Evolutionary conservation across 2,888 invertebrate species (phyloP).

Genomic region (Galerucella nymphaeae): DNA sequence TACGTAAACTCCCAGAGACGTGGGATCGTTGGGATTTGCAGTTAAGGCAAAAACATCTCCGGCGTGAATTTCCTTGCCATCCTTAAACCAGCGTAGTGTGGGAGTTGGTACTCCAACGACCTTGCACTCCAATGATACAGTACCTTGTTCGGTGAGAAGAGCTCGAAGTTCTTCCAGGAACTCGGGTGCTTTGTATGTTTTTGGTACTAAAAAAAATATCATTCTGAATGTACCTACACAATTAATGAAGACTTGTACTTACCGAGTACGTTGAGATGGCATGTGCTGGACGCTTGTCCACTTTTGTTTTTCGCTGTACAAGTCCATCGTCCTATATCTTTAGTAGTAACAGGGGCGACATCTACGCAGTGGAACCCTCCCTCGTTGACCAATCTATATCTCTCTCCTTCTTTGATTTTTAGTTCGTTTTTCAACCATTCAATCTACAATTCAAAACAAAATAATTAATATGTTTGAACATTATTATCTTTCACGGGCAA

Average conservation of each 20-base stretch:
- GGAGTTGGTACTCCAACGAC: constrained; percentile 91
- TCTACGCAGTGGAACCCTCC: constrained; percentile 90
- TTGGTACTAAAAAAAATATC: constrained; percentile 73
- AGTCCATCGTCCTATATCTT: constrained; percentile 88
- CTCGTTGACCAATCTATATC: constrained; percentile 82
- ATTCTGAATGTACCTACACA: not conserved
- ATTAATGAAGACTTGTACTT: constrained; percentile 35
- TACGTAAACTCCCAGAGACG: constrained; percentile 87
- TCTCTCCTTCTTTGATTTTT: constrained; percentile 78
- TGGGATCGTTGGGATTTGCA: constrained; percentile 85
- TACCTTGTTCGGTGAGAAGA: constrained; percentile 86
- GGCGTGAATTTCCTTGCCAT: constrained; percentile 87
- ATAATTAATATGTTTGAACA: too few species aligned
- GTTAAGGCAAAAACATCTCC: constrained; percentile 90
- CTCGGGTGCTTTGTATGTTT: constrained; percentile 88
- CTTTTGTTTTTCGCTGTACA: constrained; percentile 82
- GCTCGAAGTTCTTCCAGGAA: constrained; percentile 88
- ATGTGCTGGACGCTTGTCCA: constrained; percentile 81
- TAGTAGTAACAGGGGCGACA: constrained; percentile 82
- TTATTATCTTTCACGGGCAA: too few species aligned
- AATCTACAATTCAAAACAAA: constrained; percentile 69
- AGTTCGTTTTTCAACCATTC: constrained; percentile 90
- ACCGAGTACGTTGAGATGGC: constrained; percentile 83
- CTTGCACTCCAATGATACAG: constrained; percentile 91
- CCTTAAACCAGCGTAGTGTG: constrained; percentile 79